Evolutionary conservation across 2,797 vertebrate genomes (phyloP), one percentile per base, ranked within the genome.

Genomic region (Spheniscus humboldti): DNA sequence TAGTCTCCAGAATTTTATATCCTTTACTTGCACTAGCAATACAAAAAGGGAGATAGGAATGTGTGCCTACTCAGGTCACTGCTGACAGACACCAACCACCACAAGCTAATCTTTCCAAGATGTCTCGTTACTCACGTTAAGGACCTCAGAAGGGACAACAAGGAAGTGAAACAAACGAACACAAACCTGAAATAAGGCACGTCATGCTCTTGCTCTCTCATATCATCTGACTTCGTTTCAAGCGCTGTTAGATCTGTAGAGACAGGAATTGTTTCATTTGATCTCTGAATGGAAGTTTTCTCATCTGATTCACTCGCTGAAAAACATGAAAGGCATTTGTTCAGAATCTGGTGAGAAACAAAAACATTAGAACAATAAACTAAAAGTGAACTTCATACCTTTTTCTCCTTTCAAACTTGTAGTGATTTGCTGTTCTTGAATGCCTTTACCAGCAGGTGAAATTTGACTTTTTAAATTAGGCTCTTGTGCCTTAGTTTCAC

Each of bases 161-260:
- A 30, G 22, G 43, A 77, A 81, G 22, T 7, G 16, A 86, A 94
- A 64, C 9, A 94, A 63, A 37, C 15, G 20, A 88, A 79, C 19
- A 33, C 92, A 77, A 80, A 98, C 98, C 98, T 97, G 96, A 98
- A 98, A 76, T 98, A 98, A 18, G 95, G 74, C 69, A 98, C 97
- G 8, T 97, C 95, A 27, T 96, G 98, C 28, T 88, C 91, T 16
- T 60, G 57, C 43, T 96, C 86, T 63, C 37, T 75, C n/a, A 17
- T 4, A 14, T 83, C 62, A 33, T 68, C 79, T 35, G 88, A 72
- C 45, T 83, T 73, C 2, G 8, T 80, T 56, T 87, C 80, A 41
- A 20, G 16, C 0, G 6, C 63, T 82, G 88, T 10, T 31, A 4
- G 10, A 45, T 82, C 73, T 24, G 39, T 8, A 67, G 53, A 73